These are phyloP conservation scores for Cinclus cinclus DNA, from an alignment of 2,113 vertebrate genomes.

Conservation along the genomic window DNA sequence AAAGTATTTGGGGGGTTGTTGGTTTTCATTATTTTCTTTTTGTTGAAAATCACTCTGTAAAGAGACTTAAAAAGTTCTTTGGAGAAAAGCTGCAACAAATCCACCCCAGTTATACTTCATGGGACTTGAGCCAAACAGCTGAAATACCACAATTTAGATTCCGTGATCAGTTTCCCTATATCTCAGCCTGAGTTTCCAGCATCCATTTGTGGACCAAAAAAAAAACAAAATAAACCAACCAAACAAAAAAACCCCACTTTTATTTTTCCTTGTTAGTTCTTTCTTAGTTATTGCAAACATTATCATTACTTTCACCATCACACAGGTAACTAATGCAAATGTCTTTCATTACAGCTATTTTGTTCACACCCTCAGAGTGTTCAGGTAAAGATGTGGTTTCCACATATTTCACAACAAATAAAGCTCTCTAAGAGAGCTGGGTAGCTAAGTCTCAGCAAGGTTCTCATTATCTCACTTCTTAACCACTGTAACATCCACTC, in stretches of 20 bases:
- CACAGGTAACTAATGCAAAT: background rate
- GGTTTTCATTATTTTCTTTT: background rate
- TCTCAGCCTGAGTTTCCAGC: background rate
- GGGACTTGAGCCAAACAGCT: background rate
- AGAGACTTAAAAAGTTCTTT: background rate
- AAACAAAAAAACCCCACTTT: rapidly evolving
- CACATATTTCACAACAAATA: background rate
- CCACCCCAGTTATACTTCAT: background rate
- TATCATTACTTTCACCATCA: background rate
- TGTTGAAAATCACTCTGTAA: background rate
- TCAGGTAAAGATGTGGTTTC: background rate
- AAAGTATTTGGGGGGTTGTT: background rate
- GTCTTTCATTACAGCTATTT: background rate
- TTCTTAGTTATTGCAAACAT: background rate
- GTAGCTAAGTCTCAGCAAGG: background rate
- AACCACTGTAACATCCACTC: rapidly evolving
- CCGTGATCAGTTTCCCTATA: background rate
- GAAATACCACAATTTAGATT: background rate
- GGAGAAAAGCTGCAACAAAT: background rate
- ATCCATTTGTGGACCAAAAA: background rate
- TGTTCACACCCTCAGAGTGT: background rate
- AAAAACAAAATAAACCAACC: too few species aligned
- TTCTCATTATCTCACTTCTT: background rate
- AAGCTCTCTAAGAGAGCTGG: background rate
- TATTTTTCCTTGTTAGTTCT: background rate